A percentile compares a stretch with the other conserved stretches of the same genome.
These are phyloP conservation scores for Leuciscus waleckii DNA, from an alignment of 2,797 vertebrate species.

Conservation along the genomic window DNA sequence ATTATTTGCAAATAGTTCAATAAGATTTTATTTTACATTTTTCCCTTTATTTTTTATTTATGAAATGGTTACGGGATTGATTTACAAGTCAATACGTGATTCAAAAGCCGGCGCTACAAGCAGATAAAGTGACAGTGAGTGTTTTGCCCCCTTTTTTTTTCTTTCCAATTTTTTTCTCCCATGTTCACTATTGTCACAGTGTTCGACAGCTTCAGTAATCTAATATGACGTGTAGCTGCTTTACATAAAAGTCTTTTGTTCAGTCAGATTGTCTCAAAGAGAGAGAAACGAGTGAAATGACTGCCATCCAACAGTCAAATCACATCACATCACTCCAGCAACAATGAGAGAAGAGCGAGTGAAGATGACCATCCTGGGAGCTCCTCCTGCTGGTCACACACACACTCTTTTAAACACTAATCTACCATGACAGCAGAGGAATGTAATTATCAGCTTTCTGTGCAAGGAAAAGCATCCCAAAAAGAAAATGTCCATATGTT, in stretches of 20 bases:
- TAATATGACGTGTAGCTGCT: not conserved
- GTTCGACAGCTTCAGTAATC: conserved; percentile 8
- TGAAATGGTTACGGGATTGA: not conserved
- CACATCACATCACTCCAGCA: conserved; percentile 21
- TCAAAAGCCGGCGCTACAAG: not conserved
- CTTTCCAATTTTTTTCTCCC: not conserved
- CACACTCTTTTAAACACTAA: not conserved
- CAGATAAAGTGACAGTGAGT: not conserved
- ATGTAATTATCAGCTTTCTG: conserved; percentile 6
- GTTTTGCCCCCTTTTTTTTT: not conserved
- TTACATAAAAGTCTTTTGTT: not conserved
- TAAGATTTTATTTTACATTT: not conserved
- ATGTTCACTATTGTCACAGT: not conserved
- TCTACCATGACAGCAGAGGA: conserved; percentile 15
- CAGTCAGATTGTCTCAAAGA: not conserved
- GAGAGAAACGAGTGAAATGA: not conserved
- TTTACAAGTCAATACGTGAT: not conserved
- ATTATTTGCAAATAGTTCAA: not conserved
- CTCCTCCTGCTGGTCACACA: conserved; percentile 30
- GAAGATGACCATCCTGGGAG: conserved; percentile 28
- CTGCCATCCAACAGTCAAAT: conserved; percentile 39
- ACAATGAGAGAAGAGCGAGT: conserved; percentile 14
- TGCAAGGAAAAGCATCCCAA: not conserved
- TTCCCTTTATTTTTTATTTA: not conserved
- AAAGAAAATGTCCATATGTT: not conserved